These are phyloP conservation scores for Lumbricus terrestris DNA, from an alignment of 2,888 invertebrate species.

Conservation along the genomic window DNA sequence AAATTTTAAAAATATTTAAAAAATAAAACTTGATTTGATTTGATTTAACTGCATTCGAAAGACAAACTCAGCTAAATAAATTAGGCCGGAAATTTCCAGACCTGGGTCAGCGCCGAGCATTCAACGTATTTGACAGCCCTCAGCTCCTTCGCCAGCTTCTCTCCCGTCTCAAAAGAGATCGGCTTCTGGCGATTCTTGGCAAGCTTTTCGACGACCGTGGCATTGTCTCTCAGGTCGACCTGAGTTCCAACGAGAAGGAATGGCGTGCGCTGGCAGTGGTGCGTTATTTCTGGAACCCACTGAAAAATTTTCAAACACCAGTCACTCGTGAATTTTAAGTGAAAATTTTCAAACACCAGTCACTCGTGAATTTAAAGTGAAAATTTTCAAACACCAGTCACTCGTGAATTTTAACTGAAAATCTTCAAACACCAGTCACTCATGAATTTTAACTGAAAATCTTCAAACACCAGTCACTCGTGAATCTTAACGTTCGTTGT, in stretches of 20 bases:
- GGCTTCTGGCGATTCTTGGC: slow-evolving; percentile 99
- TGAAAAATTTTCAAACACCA: slow-evolving; percentile 61
- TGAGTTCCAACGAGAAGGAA: slow-evolving; percentile 95
- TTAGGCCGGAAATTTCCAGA: slow-evolving; percentile 39
- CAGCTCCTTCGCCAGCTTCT: slow-evolving; percentile 94
- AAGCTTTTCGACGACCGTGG: slow-evolving; percentile 75
- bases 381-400: slow-evolving; percentile 44
- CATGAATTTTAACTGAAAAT: too few species aligned
- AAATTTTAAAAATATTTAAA: too few species aligned
- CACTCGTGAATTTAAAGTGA: too few species aligned
- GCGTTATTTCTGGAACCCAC: slow-evolving; percentile 99
- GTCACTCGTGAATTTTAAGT: too few species aligned
- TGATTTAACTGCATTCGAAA: too few species aligned
- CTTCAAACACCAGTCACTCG: background rate
- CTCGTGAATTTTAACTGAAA: too few species aligned
- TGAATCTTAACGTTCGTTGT: too few species aligned
- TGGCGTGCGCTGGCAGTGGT: slow-evolving; percentile 98
- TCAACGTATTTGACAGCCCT: slow-evolving; percentile 99
- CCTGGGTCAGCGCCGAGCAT: slow-evolving; percentile 96
- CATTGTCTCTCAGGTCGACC: slow-evolving; percentile 95
- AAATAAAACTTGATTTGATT: too few species aligned
- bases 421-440: slow-evolving; percentile 36
- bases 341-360: slow-evolving; percentile 44
- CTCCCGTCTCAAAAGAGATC: slow-evolving; percentile 91
- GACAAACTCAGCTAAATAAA: background rate